phyloP scores from a whole-genome alignment of 1,140 invertebrate species.

The Ridgeia piscesae region DNA sequence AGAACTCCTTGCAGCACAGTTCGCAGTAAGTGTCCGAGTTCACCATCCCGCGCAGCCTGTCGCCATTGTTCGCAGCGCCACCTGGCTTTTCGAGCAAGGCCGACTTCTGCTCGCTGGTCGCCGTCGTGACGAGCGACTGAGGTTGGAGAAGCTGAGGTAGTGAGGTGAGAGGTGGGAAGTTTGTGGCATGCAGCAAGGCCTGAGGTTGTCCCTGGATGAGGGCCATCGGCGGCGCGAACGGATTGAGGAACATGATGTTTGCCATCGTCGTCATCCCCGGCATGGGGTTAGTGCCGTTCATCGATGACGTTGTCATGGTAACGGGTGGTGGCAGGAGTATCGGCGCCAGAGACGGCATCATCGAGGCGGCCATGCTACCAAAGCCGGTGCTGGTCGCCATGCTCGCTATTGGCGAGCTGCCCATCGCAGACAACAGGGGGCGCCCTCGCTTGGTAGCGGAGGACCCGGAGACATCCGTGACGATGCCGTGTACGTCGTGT shows the following conservation, averaged over 20 bases:
- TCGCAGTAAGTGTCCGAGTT: constrained; percentile 85
- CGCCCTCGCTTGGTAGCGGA: not conserved
- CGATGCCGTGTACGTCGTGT: constrained; percentile 65
- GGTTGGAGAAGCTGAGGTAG: constrained; percentile 22
- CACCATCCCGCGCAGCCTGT: constrained; percentile 26
- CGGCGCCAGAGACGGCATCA: not conserved
- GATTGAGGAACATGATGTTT: constrained; percentile 55
- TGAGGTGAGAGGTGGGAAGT: constrained; percentile 21
- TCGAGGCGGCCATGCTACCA: not conserved
- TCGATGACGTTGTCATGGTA: constrained; percentile 13
- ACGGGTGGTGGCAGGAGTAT: constrained; percentile 16
- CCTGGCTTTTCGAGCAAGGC: not conserved
- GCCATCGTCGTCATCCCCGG: constrained; percentile 22
- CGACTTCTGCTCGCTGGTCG: not conserved
- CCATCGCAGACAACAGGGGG: constrained; percentile 3
- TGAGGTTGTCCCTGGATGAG: constrained; percentile 16
- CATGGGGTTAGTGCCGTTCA: constrained; percentile 3
- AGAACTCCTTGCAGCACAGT: constrained; percentile 65
- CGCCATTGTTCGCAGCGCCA: not conserved
- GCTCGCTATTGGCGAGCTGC: not conserved
- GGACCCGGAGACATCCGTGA: constrained; percentile 34
- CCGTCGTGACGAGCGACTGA: not conserved
- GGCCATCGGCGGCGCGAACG: constrained; percentile 53
- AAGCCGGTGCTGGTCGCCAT: not conserved
- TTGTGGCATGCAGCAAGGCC: not conserved